These are phyloP conservation scores for Drosophila punjabiensis DNA, from an alignment of 1,140 invertebrate species.

Conservation along the genomic window DNA sequence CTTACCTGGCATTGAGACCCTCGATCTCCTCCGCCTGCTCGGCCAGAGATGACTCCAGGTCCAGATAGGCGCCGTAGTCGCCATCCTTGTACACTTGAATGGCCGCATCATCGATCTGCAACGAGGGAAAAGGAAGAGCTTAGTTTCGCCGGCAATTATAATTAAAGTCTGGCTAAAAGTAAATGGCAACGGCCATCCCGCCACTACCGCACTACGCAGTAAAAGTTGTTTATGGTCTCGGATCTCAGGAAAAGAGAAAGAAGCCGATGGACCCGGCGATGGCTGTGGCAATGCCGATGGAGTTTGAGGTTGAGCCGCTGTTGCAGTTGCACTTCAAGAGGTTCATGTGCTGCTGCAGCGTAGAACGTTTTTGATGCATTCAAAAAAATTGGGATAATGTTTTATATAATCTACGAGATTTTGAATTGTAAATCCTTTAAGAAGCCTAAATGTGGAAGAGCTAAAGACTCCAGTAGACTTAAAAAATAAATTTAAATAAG, in stretches of 20 bases:
- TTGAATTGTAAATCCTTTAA: too few relatives aligned
- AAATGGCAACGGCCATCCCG: constrained; percentile 48
- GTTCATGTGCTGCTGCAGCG: constrained; percentile 48
- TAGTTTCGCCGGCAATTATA: constrained; percentile 70
- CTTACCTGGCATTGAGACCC: constrained; percentile 97
- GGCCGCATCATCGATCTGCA: constrained; percentile 97
- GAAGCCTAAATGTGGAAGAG: background rate
- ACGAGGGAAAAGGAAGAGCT: constrained; percentile 66
- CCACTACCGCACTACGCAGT: constrained; percentile 79
- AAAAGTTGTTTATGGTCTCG: constrained; percentile 79
- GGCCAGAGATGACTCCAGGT: constrained; percentile 96
- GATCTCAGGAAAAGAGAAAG: constrained; percentile 52
- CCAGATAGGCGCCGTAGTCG: constrained; percentile 98
- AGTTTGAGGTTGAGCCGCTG: constrained; percentile 15
- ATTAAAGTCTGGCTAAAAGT: constrained; percentile 73
- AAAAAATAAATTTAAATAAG: too few relatives aligned
- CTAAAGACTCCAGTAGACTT: background rate
- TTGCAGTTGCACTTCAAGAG: constrained; percentile 22
- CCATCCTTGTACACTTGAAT: constrained; percentile 98
- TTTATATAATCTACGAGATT: background rate
- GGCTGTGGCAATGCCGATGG: constrained; percentile 9
- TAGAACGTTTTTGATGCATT: constrained; percentile 67
- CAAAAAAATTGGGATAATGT: constrained; percentile 3
- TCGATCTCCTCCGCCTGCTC: constrained; percentile 98
- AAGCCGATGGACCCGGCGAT: constrained; percentile 43